Evolutionary conservation across 2,888 invertebrate genomes (phyloP).

Genomic region (Metellina segmentata): DNA sequence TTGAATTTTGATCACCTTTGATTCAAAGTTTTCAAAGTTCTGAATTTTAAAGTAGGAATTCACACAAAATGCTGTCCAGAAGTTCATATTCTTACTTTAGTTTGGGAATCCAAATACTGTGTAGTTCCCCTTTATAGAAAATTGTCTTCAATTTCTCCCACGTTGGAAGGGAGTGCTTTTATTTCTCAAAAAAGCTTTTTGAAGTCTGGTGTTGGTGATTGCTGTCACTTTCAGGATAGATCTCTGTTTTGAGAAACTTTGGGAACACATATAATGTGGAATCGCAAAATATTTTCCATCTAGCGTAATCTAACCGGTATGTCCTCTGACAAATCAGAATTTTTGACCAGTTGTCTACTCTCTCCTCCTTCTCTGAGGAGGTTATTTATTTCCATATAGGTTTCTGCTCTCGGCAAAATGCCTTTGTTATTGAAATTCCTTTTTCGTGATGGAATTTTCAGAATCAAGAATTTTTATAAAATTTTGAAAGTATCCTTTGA

Average conservation of each 20-base stretch:
- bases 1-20: not conserved
- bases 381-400: too few relatives aligned
- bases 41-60: not conserved
- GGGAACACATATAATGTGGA: not conserved
- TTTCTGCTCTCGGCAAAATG: too few relatives aligned
- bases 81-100: not conserved
- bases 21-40: not conserved
- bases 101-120: not conserved
- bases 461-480: too few relatives aligned
- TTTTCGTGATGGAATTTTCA: too few relatives aligned
- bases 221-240: slow-evolving; percentile 6
- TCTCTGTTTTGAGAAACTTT: not conserved
- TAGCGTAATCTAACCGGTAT: not conserved
- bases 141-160: not conserved
- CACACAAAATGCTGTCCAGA: not conserved
- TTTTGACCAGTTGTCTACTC: too few relatives aligned
- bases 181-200: not conserved
- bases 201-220: not conserved
- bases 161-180: not conserved
- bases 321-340: too few relatives aligned
- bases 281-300: not conserved
- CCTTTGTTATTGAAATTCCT: too few relatives aligned
- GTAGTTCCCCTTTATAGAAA: not conserved
- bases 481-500: too few relatives aligned
- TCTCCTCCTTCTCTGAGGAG: too few relatives aligned